Base-by-base conservation (phyloP, 2,797 vertebrate species). In the Diplodus puntazzo region DNA sequence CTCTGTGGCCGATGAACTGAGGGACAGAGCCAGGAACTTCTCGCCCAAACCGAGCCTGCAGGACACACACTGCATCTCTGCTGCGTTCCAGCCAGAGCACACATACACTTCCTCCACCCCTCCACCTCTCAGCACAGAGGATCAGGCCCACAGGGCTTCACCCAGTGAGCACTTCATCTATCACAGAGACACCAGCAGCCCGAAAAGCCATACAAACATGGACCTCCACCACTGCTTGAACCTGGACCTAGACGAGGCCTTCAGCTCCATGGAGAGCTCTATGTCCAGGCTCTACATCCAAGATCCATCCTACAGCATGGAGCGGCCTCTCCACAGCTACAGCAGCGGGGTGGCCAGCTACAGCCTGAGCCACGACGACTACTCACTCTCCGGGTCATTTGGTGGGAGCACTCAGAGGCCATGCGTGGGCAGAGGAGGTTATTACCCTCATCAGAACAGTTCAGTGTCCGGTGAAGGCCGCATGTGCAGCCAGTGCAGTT, bases 1-100 rank as follows among this genome's bases (percentile, higher is more conserved):
- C 57, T 94, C 97, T 0, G 96, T 98, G 80, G 97, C 97, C 0
- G 97, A 98, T 10, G 96, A 98, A 73, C 96, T 98, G 25, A 93
- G 97, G 14, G 92, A 92, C 82, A 75, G 89, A 64, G 87, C 92
- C 68, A 90, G 82, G 80, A 86, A 65, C 62, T 14, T 73, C 4
- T 77, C 80, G 0, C 70, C 74, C 27, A 82, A 69, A 25, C 3
- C 43, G 0, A 76, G 50, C 60, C 46, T 46, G 53, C 88, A 76
- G 58, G 85, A 87, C 39, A 0, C 72, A 0, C 65, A 48, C 25
- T 20, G 21, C 63, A 0, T 30, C 58, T 42, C 78, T 0, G 5
- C 64, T 4, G 20, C 11, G 13, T 74, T 77, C 16, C 81, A 66
- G 34, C 39, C 20, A 0, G 89, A 88, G 71, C 75, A 39, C 78